phyloP scores from a whole-genome alignment of 1,140 invertebrate species.

The Musca vetustissima region DNA sequence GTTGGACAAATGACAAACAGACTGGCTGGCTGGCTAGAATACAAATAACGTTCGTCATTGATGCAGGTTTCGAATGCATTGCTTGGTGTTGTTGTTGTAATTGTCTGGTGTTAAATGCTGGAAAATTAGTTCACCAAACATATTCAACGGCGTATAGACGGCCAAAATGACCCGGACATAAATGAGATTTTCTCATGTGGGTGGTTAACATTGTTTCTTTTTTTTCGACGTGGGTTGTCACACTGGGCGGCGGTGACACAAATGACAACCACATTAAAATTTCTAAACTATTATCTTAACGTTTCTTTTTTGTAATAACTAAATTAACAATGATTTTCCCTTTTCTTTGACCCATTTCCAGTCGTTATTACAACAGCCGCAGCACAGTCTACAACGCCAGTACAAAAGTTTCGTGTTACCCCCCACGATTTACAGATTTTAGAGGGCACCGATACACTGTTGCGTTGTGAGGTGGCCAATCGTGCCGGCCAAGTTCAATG shows the following conservation, averaged over 20 bases:
- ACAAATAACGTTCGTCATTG: no score
- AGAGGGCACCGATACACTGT: constrained; percentile 77
- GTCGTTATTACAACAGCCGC: constrained; percentile 27
- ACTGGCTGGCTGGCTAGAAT: no score
- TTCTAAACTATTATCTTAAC: neutral
- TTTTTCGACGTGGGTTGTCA: constrained; percentile 1
- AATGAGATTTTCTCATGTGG: neutral
- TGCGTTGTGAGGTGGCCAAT: constrained; percentile 83
- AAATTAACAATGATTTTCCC: neutral
- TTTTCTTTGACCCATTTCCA: constrained; percentile 21
- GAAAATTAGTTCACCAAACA: constrained; percentile 19
- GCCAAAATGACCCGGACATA: neutral
- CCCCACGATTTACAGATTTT: constrained; percentile 77
- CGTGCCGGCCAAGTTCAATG: constrained; percentile 85
- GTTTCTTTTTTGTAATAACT: constrained; percentile 15
- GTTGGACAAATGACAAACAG: constrained; percentile 1
- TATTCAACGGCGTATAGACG: neutral
- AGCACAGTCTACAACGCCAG: constrained; percentile 34
- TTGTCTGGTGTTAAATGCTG: neutral
- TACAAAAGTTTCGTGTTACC: constrained; percentile 76
- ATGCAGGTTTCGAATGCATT: no score
- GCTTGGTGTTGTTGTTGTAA: constrained; percentile 6
- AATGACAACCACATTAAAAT: no score
- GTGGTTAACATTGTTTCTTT: neutral
- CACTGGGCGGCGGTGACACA: neutral